Conservation (phyloP, 2,113 vertebrate genomes). For the Phrynosoma platyrhinos region DNA sequence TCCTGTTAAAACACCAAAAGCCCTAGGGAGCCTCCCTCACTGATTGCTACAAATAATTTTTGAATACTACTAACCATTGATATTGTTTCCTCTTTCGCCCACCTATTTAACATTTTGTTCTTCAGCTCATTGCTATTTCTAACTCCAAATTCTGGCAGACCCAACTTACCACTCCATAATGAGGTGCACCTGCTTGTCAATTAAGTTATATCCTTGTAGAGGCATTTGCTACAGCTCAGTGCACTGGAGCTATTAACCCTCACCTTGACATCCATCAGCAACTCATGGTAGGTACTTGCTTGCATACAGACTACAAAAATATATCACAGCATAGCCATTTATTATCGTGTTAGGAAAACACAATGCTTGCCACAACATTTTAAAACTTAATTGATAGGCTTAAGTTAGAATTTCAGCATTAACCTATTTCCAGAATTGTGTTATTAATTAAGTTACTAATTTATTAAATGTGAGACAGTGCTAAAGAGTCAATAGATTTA, state of each 20-base stretch:
- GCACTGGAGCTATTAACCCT: constrained; percentile 28
- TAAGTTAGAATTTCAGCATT: background rate
- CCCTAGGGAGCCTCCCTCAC: background rate
- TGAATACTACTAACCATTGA: background rate
- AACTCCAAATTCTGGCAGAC: background rate
- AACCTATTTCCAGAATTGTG: background rate
- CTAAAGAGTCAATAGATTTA: background rate
- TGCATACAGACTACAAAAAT: constrained; percentile 1
- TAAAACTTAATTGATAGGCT: background rate
- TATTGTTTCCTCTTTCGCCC: background rate
- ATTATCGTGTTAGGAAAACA: background rate
- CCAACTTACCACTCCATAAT: constrained; percentile 17
- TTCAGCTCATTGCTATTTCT: background rate
- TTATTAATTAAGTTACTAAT: background rate
- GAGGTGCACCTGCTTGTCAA: constrained; percentile 30
- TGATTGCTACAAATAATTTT: background rate
- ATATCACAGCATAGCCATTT: background rate
- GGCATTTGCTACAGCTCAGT: constrained; percentile 26
- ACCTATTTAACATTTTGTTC: background rate
- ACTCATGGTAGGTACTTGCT: background rate
- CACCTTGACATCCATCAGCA: constrained; percentile 28
- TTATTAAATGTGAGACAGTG: background rate
- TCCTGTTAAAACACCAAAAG: background rate
- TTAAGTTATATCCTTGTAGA: constrained; percentile 24
- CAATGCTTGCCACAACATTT: background rate